Evolutionary conservation across 2,113 vertebrate species (phyloP).

Genomic region (Fulica atra): DNA sequence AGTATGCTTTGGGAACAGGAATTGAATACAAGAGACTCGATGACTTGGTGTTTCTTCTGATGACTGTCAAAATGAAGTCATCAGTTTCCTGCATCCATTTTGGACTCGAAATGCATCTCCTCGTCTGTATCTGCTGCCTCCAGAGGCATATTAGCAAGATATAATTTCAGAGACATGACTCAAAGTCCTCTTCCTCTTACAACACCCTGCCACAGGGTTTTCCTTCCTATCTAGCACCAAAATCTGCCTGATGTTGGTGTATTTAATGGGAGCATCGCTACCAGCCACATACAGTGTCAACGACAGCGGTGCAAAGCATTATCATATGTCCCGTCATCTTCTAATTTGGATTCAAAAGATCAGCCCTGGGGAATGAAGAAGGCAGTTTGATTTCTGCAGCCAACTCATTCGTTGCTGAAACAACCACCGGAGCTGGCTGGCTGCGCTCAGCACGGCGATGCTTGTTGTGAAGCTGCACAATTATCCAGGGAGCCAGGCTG

Average conservation of each 20-base stretch:
- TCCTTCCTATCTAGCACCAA: background rate
- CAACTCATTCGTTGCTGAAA: background rate
- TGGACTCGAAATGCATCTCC: background rate
- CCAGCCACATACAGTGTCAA: background rate
- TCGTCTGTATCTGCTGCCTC: slow-evolving; percentile 15
- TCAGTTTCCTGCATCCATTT: slow-evolving; percentile 17
- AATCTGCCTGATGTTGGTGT: background rate
- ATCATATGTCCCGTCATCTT: background rate
- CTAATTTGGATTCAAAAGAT: slow-evolving; percentile 4
- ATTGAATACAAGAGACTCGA: background rate
- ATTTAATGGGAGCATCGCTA: background rate
- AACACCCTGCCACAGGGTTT: background rate
- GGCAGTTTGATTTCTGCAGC: background rate
- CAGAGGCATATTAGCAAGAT: slow-evolving; percentile 2
- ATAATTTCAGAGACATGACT: background rate
- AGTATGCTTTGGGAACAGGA: background rate
- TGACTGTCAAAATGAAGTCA: slow-evolving; percentile 41
- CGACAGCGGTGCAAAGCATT: background rate
- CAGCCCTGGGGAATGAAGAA: slow-evolving; percentile 1
- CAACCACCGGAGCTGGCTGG: background rate
- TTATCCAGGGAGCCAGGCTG: background rate
- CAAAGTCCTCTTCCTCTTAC: background rate
- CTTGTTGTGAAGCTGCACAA: background rate
- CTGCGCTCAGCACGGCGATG: background rate
- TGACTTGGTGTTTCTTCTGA: slow-evolving; percentile 11